Base-by-base conservation (phyloP, 1,140 invertebrate genomes). In the Piezodorus guildinii region DNA sequence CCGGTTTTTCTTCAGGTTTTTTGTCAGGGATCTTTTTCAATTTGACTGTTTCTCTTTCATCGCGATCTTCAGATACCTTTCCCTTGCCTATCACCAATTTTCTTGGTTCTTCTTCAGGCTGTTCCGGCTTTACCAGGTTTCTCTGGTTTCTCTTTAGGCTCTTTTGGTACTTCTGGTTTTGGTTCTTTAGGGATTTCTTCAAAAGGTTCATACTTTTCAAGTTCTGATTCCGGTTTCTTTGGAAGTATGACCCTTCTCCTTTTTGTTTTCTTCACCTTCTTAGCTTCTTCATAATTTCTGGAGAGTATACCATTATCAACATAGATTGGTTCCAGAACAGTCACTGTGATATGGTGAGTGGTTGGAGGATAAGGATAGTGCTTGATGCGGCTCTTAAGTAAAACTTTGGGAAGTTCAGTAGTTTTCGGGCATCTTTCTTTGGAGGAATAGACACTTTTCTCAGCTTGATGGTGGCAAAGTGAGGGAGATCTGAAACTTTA, bases 281-380 rank as follows among this genome's bases (percentile, higher is more conserved):
- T 70, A 2, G 84, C 84, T 75, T 87, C 85, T 73, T 82, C 78
- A 0, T 83, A 74, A 73, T 85, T 87, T 74, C 85, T 76, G 0
- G 84, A 86, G 19, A 87, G 67, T 65, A 83, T 78, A 27, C 85
- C 85, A 70, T 78, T 76, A 73, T 86, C 77, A 17, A 77, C 76
- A 56, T 66, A 68, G n/a, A 68, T 65, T 21, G 71, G 70, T 66
- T 70, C 70, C n/a, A 74, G 39, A n/a, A 67, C 61, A 17, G 67
- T 67, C 15, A 73, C 66, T n/a, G 62, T 63, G 21, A 69, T 67
- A 51, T 62, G 63, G 17, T 69, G 49, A 34, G 70, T 69, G 81
- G 65, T 51, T 10, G 83, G 77, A 19, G 78, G 66, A 65, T 63
- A 71, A 43, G 73, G 75, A 15, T 83, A 70, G 63, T 77, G 76